Conservation (phyloP, 2,797 vertebrate genomes). For the Scomberomorus guttatus region DNA sequence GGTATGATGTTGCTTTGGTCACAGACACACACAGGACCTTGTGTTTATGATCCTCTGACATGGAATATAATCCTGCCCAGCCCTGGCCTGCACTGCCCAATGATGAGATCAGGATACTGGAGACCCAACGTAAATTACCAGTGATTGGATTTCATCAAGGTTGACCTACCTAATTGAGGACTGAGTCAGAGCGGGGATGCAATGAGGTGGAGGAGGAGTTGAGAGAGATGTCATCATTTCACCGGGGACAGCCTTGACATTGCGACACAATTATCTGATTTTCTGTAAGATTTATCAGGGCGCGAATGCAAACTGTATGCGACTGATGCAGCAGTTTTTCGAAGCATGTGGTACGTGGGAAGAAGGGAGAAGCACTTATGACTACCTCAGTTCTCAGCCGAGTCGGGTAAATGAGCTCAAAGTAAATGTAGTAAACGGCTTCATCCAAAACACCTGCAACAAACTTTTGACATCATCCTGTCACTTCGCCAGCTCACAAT, state of each 20-base stretch:
- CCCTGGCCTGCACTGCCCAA: slow-evolving; percentile 30
- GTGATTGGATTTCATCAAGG: slow-evolving; percentile 83
- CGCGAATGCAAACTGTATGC: background rate
- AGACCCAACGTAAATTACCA: slow-evolving; percentile 78
- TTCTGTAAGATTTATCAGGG: slow-evolving; percentile 16
- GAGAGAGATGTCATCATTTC: slow-evolving; percentile 40
- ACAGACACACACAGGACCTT: slow-evolving; percentile 30
- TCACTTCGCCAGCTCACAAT: slow-evolving; percentile 47
- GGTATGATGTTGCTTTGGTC: slow-evolving; percentile 42
- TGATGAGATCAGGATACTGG: slow-evolving; percentile 75
- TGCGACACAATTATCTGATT: slow-evolving; percentile 11
- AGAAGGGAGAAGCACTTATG: slow-evolving; percentile 3
- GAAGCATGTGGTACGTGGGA: slow-evolving; percentile 16
- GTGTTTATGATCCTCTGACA: slow-evolving; percentile 75
- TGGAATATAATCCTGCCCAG: slow-evolving; percentile 76
- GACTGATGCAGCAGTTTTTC: slow-evolving; percentile 43
- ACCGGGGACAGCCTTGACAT: slow-evolving; percentile 29
- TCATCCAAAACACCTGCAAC: slow-evolving; percentile 6
- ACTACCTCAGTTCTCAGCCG: slow-evolving; percentile 7
- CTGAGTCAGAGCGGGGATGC: slow-evolving; percentile 44
- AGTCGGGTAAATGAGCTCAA: slow-evolving; percentile 20
- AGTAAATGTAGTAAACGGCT: slow-evolving; percentile 27
- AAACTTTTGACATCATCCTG: slow-evolving; percentile 42
- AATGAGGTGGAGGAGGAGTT: slow-evolving; percentile 25
- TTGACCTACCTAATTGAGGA: slow-evolving; percentile 70